Base-by-base conservation (phyloP, 2,797 vertebrate genomes). In the Danio kyathit region DNA sequence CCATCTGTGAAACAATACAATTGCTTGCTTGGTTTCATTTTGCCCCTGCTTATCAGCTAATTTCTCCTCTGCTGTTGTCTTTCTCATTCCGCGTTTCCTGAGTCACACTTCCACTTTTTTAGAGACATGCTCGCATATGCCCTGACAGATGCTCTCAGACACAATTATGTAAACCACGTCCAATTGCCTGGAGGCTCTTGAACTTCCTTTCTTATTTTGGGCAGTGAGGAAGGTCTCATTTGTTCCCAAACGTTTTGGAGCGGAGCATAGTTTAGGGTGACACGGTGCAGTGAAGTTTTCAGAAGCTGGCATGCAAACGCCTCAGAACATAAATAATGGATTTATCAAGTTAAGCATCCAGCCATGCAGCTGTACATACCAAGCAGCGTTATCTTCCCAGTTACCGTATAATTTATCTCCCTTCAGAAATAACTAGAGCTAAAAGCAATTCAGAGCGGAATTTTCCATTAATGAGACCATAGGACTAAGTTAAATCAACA, bases 291-390 rank as follows among this genome's bases (percentile, higher is more conserved):
- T n/a, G 7, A 79, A 70, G 67, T 79, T 79, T 79, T 79, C 57
- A 61, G 57, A 61, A 79, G 77, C 56, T 79, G 65, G 76, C 76
- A 70, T 67, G 13, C n/a, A 51, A 70, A n/a, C 7, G 43, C 56
- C 64, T 41, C 19, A 43, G 21, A 70, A 71, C 67, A 79, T 79
- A 79, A 79, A 79, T 79, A 79, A 71, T 79, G 76, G 11, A 69
- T 78, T 69, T 67, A 69, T 78, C 52, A 69, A 70, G 54, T 67
- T 67, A 77, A 57, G 60, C 74, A 29, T 16, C 41, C 41, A 67
- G 64, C 41, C 41, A 44, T 61, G n/a, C n/a, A 48, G 64, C 43
- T 77, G 64, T 46, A 77, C 19, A 77, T 67, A 66, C 51, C 52
- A 69, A 57, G 21, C 64, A 69, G 13, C 5, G 43, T 59, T 78